Evolutionary conservation across 2,888 invertebrate genomes (phyloP), one percentile per base, ranked within the genome.

Genomic region (Eupithecia insigniata): DNA sequence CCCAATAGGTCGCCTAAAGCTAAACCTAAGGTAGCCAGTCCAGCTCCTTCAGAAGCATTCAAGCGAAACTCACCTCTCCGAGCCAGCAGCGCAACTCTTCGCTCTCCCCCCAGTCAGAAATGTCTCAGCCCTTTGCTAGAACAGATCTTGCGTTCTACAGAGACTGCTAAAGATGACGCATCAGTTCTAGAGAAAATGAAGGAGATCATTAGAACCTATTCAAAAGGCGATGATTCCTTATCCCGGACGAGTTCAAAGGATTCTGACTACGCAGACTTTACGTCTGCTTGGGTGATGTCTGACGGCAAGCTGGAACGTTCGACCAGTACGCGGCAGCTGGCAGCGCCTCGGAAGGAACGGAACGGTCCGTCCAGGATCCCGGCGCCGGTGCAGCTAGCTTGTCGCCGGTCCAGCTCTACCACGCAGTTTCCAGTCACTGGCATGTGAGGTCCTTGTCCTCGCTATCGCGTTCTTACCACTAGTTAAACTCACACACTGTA

Each of bases 141-240:
- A 83, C 96, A 97, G 85, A 95, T 97, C 39, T 87, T 97, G 3
- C 95, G 96, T 79, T 96, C 96, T 34, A 96, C 97, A 6, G 96
- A 96, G 81, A 95, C 95, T 4, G 95, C 96, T 1, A 96, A 96
- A 83, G 97, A 97, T 80, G 97, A 97, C 82, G 95, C 96, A 7
- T 93, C 96, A 76, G 96, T 97, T 70, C 91, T 97, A 32, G 96
- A 96, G 80, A 97, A 97, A 86, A 96, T 97, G 90, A 97, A 97
- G 83, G 96, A 96, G 73, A 94, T 94, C 28, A 94, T 94, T 73
- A 89, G 94, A 73, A 90, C 91, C 18, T 94, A 91, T 77, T 94
- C 94, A 3, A 92, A 91, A 82, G 90, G 92, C 66, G 93, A 93
- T 16, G 93, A 93, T 72, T 90, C 92, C 16, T 81, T 94, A 78